phyloP scores from a whole-genome alignment of 2,888 invertebrate genomes.

The Microplitis deprimator region DNA sequence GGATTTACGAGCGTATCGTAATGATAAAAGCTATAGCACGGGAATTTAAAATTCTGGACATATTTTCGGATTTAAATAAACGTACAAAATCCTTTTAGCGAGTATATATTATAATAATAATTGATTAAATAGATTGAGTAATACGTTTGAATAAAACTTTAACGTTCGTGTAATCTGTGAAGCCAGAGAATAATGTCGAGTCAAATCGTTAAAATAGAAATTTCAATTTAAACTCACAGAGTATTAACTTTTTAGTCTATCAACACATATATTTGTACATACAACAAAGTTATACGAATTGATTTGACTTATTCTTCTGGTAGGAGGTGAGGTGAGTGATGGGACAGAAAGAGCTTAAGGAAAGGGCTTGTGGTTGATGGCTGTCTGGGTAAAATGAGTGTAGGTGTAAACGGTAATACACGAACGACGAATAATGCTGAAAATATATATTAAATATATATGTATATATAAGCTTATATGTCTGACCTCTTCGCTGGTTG shows the following conservation, averaged over 20 bases:
- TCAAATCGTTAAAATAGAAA: constrained; percentile 17
- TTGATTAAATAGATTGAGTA: constrained; percentile 21
- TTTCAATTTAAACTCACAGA: constrained; percentile 30
- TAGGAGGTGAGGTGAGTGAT: background rate
- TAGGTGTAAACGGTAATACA: background rate
- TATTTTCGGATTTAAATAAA: constrained; percentile 19
- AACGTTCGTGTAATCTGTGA: constrained; percentile 46
- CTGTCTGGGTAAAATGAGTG: background rate
- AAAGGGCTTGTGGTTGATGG: background rate
- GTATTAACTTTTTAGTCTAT: constrained; percentile 25
- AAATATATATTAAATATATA: constrained; percentile 33
- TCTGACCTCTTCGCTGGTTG: constrained; percentile 95
- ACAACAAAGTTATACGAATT: background rate
- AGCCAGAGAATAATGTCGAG: constrained; percentile 42
- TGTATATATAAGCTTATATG: constrained; percentile 47
- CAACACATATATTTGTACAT: background rate
- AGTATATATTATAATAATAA: constrained; percentile 28
- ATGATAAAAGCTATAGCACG: constrained; percentile 10
- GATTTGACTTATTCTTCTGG: background rate
- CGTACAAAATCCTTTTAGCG: constrained; percentile 27
- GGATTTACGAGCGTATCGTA: constrained; percentile 34
- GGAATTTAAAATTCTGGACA: constrained; percentile 16
- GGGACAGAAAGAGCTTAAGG: background rate
- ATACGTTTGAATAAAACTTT: constrained; percentile 11
- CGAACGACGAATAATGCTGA: constrained; percentile 21